Percentiles rank a stretch among this genome's conserved stretches.
These are phyloP conservation scores for Plagodis pulveraria DNA, from an alignment of 2,888 invertebrate species.

Conservation along the genomic window DNA sequence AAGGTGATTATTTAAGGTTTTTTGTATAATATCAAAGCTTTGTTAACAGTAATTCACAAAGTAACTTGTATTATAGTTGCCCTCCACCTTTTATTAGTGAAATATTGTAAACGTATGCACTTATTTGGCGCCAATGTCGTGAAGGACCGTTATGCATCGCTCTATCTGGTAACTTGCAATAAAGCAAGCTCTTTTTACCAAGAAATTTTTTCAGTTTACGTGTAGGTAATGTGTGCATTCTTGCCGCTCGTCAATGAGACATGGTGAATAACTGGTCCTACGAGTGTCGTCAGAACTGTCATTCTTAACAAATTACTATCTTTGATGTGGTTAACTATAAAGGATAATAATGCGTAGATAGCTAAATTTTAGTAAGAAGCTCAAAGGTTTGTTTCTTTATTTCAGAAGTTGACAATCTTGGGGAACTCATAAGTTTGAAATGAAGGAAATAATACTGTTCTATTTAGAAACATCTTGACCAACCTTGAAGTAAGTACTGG, in stretches of 20 bases:
- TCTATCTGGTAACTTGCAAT: constrained; percentile 36
- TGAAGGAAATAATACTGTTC: constrained; percentile 68
- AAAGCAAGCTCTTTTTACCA: constrained; percentile 39
- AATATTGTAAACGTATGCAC: constrained; percentile 79
- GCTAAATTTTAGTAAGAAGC: constrained; percentile 8
- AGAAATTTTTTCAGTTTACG: constrained; percentile 31
- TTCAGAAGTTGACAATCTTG: constrained; percentile 59
- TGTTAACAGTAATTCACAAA: constrained; percentile 6
- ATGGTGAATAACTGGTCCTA: constrained; percentile 74
- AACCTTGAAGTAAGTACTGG: constrained; percentile 79
- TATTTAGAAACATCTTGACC: constrained; percentile 80
- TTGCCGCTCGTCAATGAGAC: constrained; percentile 49
- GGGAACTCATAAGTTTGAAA: constrained; percentile 60
- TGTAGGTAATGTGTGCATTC: constrained; percentile 30
- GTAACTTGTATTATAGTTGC: constrained; percentile 27
- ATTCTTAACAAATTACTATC: constrained; percentile 62
- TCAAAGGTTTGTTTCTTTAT: constrained; percentile 36
- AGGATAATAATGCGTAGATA: constrained; percentile 40
- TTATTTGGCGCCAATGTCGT: constrained; percentile 83
- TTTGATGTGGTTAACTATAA: constrained; percentile 52
- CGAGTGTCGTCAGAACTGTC: constrained; percentile 82
- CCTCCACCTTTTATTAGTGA: constrained; percentile 31
- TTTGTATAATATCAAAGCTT: constrained; percentile 53
- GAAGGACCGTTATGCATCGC: constrained; percentile 73
- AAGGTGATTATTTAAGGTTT: constrained; percentile 42